phyloP scores from a whole-genome alignment of 2,888 invertebrate genomes.

The Pristionchus mayeri region DNA sequence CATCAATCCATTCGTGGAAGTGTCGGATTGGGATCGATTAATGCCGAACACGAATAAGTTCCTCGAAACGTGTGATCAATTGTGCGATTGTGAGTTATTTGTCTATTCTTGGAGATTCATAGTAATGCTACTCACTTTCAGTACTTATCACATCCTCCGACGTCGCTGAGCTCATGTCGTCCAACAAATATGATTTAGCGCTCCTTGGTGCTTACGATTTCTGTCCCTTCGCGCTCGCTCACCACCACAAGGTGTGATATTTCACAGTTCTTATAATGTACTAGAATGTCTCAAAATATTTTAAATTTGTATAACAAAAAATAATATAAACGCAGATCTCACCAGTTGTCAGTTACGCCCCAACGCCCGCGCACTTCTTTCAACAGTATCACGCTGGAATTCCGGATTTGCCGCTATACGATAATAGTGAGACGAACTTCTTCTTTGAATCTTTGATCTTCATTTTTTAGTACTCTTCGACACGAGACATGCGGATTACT shows the following conservation, averaged over 20 bases:
- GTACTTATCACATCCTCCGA: not conserved
- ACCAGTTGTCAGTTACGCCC: not conserved
- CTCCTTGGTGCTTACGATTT: not conserved
- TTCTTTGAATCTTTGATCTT: too few relatives aligned
- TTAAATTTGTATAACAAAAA: not conserved
- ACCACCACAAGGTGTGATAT: not conserved
- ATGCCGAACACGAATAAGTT: not conserved
- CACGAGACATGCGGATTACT: not conserved
- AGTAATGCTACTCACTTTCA: not conserved
- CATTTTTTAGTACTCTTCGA: not conserved
- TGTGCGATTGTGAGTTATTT: not conserved
- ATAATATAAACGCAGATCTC: not conserved
- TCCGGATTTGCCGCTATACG: slow-evolving; percentile 14
- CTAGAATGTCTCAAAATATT: not conserved
- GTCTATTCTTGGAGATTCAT: not conserved
- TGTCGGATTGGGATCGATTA: not conserved
- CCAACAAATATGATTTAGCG: not conserved
- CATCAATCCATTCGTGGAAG: not conserved
- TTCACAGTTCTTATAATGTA: not conserved
- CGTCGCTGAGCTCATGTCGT: not conserved
- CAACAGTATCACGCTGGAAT: not conserved
- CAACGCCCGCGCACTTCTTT: not conserved
- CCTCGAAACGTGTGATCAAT: not conserved
- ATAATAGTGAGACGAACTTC: not conserved
- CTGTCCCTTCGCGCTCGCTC: not conserved